Conservation (phyloP, 2,113 vertebrate genomes). For the Poicephalus meyeri region DNA sequence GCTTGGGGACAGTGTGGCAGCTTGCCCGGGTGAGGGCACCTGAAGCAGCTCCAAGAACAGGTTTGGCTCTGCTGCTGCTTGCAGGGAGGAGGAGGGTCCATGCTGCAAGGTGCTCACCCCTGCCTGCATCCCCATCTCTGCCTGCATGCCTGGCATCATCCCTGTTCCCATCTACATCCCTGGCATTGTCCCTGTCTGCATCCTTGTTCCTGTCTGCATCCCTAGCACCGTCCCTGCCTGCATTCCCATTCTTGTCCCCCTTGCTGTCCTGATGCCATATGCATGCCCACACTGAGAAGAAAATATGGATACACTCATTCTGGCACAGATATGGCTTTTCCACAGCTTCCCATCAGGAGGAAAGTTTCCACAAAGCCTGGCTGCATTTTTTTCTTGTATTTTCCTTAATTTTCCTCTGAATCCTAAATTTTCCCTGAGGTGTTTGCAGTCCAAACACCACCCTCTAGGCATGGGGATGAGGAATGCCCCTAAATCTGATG, state of each 20-base stretch:
- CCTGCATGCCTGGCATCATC: not conserved
- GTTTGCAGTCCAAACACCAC: not conserved
- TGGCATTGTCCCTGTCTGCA: not conserved
- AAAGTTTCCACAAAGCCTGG: conserved; percentile 11
- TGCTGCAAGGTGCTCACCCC: not conserved
- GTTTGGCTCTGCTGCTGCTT: not conserved
- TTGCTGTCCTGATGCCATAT: fast-evolving
- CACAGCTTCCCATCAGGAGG: not conserved
- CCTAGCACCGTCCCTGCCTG: not conserved
- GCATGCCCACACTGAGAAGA: not conserved
- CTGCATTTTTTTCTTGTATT: not conserved
- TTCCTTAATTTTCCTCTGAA: not conserved
- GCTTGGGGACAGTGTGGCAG: not conserved
- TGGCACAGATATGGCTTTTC: not conserved
- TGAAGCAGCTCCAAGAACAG: not conserved
- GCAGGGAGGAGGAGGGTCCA: not conserved
- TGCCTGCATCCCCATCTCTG: not conserved
- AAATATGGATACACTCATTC: not conserved
- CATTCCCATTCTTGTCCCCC: not conserved
- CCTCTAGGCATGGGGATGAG: fast-evolving
- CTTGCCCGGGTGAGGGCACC: not conserved
- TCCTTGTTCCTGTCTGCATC: not conserved
- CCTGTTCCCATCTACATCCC: not conserved
- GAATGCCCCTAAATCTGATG: fast-evolving
- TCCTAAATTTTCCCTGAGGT: not conserved